Conservation (phyloP, 2,113 vertebrate species). For the Xyliphius kryptos region DNA sequence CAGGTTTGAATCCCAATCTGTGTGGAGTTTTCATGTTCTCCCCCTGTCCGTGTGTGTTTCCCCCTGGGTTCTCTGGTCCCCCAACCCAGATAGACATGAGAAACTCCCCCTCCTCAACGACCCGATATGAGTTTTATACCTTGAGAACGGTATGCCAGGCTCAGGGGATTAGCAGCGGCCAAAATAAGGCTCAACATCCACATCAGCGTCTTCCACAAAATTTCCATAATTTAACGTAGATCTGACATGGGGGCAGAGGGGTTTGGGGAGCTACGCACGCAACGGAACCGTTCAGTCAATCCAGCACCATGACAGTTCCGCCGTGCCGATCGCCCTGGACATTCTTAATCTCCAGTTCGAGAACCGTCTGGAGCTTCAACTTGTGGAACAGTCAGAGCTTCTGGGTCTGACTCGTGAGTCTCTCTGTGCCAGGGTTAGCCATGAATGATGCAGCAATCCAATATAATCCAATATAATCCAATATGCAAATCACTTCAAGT, state of each 20-base stretch:
- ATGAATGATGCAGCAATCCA: slow-evolving; percentile 60
- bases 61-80: too few relatives aligned
- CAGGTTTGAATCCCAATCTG: too few relatives aligned
- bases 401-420: slow-evolving; percentile 64
- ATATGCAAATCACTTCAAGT: slow-evolving; percentile 63
- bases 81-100: too few relatives aligned
- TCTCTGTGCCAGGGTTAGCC: slow-evolving; percentile 76
- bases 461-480: slow-evolving; percentile 47
- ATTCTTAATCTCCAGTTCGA: slow-evolving; percentile 31
- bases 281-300: slow-evolving; percentile 71
- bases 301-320: slow-evolving; percentile 80
- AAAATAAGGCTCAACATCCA: slow-evolving; percentile 95
- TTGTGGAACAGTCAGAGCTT: slow-evolving; percentile 61
- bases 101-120: too few relatives aligned
- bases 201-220: slow-evolving; percentile 97
- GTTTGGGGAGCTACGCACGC: slow-evolving; percentile 70
- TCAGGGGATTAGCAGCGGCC: slow-evolving; percentile 86
- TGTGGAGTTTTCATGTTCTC: too few relatives aligned
- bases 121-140: slow-evolving; percentile 68
- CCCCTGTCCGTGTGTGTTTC: too few relatives aligned
- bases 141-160: slow-evolving; percentile 90
- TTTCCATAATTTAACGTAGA: slow-evolving; percentile 93
- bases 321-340: slow-evolving; percentile 57
- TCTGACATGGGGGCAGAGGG: slow-evolving; percentile 66
- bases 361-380: slow-evolving; percentile 52